phyloP scores from a whole-genome alignment of 2,888 invertebrate species.

The Petrolisthes cinctipes region DNA sequence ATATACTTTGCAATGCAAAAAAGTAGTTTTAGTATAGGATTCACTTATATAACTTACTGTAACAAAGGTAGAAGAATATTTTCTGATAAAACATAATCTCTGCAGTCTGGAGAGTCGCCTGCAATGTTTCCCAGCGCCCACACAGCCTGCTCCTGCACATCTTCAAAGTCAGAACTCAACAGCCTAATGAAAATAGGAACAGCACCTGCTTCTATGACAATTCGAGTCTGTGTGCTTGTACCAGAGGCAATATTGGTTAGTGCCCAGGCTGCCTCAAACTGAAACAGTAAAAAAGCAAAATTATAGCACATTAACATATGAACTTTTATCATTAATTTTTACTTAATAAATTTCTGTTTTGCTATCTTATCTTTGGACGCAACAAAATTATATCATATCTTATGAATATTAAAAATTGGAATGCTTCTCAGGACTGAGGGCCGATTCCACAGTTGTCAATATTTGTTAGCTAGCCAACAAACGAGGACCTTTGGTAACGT shows the following conservation, averaged over 20 bases:
- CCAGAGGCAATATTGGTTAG: conserved; percentile 98
- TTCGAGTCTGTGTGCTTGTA: conserved; percentile 88
- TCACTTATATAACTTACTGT: conserved; percentile 77
- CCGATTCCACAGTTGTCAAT: no score
- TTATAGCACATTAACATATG: no score
- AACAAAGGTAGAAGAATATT: conserved; percentile 83
- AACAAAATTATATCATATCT: no score
- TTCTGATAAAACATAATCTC: conserved; percentile 89
- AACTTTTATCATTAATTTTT: no score
- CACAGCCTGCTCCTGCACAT: conserved; percentile 91
- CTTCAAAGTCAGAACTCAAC: conserved; percentile 77
- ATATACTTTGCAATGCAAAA: neutral
- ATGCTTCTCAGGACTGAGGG: no score
- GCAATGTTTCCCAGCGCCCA: conserved; percentile 99
- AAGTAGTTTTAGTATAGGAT: neutral
- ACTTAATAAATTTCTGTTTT: no score
- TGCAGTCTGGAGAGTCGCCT: conserved; percentile 74
- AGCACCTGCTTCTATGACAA: conserved; percentile 88
- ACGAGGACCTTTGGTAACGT: no score
- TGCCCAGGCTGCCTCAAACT: conserved; percentile 98
- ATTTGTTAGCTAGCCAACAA: no score
- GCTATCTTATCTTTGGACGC: no score
- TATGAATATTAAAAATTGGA: no score
- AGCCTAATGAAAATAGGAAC: conserved; percentile 84
- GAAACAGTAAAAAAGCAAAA: conserved; percentile 71